phyloP scores from a whole-genome alignment of 53 echinoderm and acorn worm genomes.

The Hippasteria phrygiana region DNA sequence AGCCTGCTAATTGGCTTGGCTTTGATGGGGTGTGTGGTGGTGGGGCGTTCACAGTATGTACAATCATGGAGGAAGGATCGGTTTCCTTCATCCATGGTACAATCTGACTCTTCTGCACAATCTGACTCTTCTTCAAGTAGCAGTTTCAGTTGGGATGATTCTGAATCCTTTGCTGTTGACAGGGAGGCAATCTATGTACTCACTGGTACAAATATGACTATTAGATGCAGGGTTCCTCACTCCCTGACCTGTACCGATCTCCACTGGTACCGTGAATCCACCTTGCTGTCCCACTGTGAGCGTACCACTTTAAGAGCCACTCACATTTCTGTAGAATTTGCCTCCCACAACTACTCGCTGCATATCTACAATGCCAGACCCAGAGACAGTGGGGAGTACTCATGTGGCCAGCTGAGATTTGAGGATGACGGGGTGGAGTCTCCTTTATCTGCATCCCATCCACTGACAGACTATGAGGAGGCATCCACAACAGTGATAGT shows the following conservation, averaged over 20 bases:
- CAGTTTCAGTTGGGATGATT: background rate
- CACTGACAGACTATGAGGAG: background rate
- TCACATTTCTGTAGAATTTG: background rate
- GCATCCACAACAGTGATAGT: background rate
- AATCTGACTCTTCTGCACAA: too few species aligned
- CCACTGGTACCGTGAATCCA: slow-evolving; percentile 17
- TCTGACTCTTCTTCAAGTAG: too few species aligned
- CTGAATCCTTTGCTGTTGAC: background rate
- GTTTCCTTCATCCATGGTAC: too few species aligned
- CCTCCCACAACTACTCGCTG: background rate
- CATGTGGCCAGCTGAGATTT: background rate
- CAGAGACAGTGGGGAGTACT: slow-evolving; percentile 10
- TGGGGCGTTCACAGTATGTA: too few species aligned
- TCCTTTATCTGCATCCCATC: too few species aligned
- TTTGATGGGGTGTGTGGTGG: background rate
- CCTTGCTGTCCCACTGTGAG: background rate
- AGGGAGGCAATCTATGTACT: background rate
- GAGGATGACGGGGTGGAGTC: background rate
- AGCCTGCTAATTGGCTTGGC: background rate
- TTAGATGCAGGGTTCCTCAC: background rate
- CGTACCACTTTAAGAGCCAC: background rate
- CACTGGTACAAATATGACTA: background rate
- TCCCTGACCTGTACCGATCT: background rate
- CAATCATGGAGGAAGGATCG: too few species aligned
- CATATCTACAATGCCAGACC: background rate